Conservation (phyloP, 2,888 invertebrate genomes). For the Sthenelais limicola region DNA sequence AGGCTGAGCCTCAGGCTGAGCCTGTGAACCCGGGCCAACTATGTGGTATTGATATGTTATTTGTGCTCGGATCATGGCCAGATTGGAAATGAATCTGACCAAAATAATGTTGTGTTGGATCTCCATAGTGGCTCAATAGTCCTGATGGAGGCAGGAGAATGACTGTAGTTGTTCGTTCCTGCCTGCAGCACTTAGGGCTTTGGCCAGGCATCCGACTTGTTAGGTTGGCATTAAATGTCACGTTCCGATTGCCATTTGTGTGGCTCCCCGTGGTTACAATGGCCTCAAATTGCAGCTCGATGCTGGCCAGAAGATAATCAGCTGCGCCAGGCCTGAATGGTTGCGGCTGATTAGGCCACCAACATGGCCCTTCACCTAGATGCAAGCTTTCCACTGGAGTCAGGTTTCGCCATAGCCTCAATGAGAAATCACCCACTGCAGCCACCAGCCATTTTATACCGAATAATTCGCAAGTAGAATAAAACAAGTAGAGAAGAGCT, state of each 20-base stretch:
- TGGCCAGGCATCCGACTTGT: constrained; percentile 14
- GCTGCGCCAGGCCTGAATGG: not conserved
- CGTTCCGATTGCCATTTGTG: constrained; percentile 14
- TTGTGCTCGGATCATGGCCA: no score
- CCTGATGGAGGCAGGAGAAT: no score
- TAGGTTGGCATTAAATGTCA: constrained; percentile 33
- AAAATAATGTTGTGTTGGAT: no score
- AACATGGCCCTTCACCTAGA: not conserved
- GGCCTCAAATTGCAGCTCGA: constrained; percentile 9
- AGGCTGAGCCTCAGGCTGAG: no score
- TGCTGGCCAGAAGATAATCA: not conserved
- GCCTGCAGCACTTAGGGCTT: no score
- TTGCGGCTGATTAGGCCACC: constrained; percentile 13
- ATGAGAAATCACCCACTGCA: not conserved
- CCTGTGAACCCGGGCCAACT: no score
- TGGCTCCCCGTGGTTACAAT: constrained; percentile 1
- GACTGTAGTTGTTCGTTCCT: no score
- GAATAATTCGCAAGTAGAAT: no score
- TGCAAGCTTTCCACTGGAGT: not conserved
- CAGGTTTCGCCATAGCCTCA: not conserved
- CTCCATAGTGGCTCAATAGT: no score
- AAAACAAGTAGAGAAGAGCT: no score
- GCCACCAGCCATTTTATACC: not conserved
- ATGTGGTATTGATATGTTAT: no score
- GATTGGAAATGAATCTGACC: no score